phyloP scores from a whole-genome alignment of 2,797 vertebrate genomes.

The Carduelis carduelis region DNA sequence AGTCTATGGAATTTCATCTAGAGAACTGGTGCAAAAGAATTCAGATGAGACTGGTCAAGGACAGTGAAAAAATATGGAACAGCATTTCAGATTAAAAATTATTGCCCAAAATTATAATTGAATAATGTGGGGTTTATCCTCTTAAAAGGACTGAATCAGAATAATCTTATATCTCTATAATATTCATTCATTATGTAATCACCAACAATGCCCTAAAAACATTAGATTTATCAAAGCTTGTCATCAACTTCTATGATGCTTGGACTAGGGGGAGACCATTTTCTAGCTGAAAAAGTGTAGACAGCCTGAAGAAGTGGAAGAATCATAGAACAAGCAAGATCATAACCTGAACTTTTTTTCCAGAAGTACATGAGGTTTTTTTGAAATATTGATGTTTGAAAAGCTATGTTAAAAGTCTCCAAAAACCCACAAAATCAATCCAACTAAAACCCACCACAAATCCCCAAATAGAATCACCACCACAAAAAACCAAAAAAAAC shows the following conservation, averaged over 20 bases:
- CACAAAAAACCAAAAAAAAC: not conserved
- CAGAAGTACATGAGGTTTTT: not conserved
- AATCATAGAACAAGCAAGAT: not conserved
- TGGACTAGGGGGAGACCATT: not conserved
- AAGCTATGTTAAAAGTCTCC: not conserved
- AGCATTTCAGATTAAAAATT: not conserved
- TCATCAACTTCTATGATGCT: not conserved
- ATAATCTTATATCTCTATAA: not conserved
- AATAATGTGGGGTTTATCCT: not conserved
- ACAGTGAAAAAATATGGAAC: not conserved
- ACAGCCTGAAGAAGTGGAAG: not conserved
- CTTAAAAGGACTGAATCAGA: not conserved
- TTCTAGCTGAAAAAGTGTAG: not conserved
- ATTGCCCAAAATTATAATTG: not conserved
- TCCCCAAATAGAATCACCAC: not conserved
- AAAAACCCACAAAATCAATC: not conserved
- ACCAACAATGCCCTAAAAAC: not conserved
- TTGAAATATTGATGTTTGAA: not conserved
- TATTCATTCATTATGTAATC: fast-evolving
- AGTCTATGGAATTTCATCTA: not conserved
- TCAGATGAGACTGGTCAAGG: not conserved
- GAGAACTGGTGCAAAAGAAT: not conserved
- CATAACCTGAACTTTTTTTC: not conserved
- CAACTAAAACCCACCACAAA: not conserved
- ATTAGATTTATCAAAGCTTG: not conserved